Evolutionary conservation across 2,797 vertebrate genomes (phyloP), one percentile per base, ranked within the genome.

Genomic region (Brotula barbata): DNA sequence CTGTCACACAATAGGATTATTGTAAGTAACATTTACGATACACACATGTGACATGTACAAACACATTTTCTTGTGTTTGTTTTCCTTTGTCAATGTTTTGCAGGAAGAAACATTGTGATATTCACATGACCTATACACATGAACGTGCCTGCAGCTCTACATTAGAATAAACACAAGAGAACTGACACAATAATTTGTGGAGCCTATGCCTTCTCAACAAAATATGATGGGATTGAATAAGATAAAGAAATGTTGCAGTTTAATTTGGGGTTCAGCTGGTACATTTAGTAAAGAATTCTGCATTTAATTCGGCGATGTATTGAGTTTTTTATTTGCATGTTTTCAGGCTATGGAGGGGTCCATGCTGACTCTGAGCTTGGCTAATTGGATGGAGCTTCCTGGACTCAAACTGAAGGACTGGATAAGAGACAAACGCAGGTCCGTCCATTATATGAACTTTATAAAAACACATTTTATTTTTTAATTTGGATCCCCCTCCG

Each of bases 361-460:
- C 46, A 92, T 93, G 92, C 77, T 92, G 1, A 93, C 92, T 0
- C 87, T 93, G 44, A 93, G 92, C 51, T 81, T 93, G 56, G 92
- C 92, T 1, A 92, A 92, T 84, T 93, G 92, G 92, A 93, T 93
- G 92, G 92, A 93, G 57, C 91, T 93, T 3, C 92, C 92, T 0
- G 92, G 90, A 33, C 84, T 93, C 46, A 92, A 92, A 44, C 85
- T 93, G 61, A 93, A 93, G 68, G 92, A 93, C 52, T 93, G 92
- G 92, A 85, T 93, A 78, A 87, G 91, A 71, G 92, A 93, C 2
- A 93, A 93, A 45, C 90, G 91, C 82, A 92, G 91, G 92, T 93
- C n/a, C 2, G 78, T 57, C 11, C 12, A n/a, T n/a, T n/a, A n/a
- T n/a, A n/a, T n/a, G n/a, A n/a, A n/a, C n/a, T n/a, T n/a, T n/a